Evolutionary conservation across 1,140 invertebrate genomes (phyloP), one percentile per base, ranked within the genome.

Genomic region (Eriosoma lanigerum): DNA sequence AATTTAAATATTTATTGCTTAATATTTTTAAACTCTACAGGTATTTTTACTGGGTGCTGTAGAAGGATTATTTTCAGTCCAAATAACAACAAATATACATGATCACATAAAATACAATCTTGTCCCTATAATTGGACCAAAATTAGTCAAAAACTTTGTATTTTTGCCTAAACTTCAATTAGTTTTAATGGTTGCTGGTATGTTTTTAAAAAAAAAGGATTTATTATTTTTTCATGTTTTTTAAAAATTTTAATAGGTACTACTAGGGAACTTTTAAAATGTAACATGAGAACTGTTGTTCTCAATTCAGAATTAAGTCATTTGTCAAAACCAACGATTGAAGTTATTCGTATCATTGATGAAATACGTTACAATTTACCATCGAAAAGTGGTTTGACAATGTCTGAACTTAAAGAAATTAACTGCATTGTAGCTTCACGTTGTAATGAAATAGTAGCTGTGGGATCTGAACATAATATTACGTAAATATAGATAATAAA

Each of bases 61-160:
- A 15, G 80, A 81, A 81, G 80, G 80, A 38, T 72, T 81, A 29
- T 81, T 81, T 58, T 81, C 80, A 26, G 50, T 81, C 13, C 80
- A 81, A n/a, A 54, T 72, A 46, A 68, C 62, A 78, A 62, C 29
- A 19, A 13, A 62, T n/a, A n/a, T n/a, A 32, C 46, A 78, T 48
- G 75, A 60, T 12, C 56, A 78, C 24, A 4, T 48, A 12, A 78
- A 46, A 48, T 17, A 78, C 6, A 56, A 78, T 29, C 52, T 78
- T 9, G 54, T 81, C 52, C 21, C 64, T n/a, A 81, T 81, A 24
- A 15, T 72, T 24, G 80, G 80, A 46, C 64, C 68, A 58, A 70
- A 68, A 58, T 46, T 81, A 70, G 80, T 81, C 3, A 68, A 21
- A 26, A 21, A 81, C 17, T 46, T 81, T 72, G 50, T 58, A 17